Base-by-base conservation (phyloP, 2,113 vertebrate genomes). In the Clarias macrocephalus region DNA sequence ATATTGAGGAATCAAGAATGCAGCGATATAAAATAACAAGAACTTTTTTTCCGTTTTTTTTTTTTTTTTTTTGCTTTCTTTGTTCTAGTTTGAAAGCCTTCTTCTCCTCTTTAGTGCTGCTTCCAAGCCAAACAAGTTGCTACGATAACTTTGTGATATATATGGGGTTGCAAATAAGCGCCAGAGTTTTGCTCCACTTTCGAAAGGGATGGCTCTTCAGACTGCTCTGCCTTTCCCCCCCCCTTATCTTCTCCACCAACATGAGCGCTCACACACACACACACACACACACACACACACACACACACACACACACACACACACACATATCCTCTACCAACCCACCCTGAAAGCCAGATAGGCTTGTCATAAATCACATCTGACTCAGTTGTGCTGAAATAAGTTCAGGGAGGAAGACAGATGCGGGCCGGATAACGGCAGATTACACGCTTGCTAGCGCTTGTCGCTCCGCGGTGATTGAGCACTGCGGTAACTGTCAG, bases 151-250 rank as follows among this genome's bases (percentile, higher is more conserved):
- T 91, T 80, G 59, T 19, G 56, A 86, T n/a, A 66, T 82, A 85
- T 90, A 62, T 87, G 65, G 86, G 52, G 63, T 79, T 75, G 62
- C 83, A 88, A 89, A 88, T 90, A 86, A 89, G 85, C 89, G 84
- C 65, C 65, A 59, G 90, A 92, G 88, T 91, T 91, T 77, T 87
- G 87, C 89, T 88, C 91, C 76, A 90, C 89, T 90, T 89, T 89
- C 66, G 60, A 86, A 90, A 89, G 81, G 84, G 60, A 60, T 54
- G 75, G 23, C 83, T 75, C 66, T 90, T 89, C 86, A 83, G 86
- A 86, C 66, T 65, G 68, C 62, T 85, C 85, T 42, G 52, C 48
- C 72, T 62, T 70, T 57, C 19, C n/a, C 37, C 57, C 75, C 37
- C 73, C n/a, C 42, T 52, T 60, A 81, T 75, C 56, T 33, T 68